phyloP scores from a whole-genome alignment of 2,888 invertebrate genomes.

The Cancer borealis region DNA sequence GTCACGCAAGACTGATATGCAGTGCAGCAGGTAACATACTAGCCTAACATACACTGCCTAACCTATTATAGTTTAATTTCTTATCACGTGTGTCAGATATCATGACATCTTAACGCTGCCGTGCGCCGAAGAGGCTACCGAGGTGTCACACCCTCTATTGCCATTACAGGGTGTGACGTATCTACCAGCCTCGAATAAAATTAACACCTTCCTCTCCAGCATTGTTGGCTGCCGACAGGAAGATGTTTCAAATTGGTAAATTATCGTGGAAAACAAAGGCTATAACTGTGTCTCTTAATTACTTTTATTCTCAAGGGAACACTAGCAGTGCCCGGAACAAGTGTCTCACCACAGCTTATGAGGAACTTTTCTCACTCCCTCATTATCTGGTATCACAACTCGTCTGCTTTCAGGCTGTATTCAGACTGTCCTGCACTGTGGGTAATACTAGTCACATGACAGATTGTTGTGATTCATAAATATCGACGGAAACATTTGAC shows the following conservation, averaged over 20 bases:
- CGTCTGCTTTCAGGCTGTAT: too few relatives aligned
- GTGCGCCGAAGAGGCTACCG: neutral
- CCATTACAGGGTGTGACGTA: neutral
- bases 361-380: neutral
- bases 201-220: neutral
- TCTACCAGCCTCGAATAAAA: neutral
- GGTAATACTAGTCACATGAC: too few relatives aligned
- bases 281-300: constrained; percentile 34
- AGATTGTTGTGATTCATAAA: too few relatives aligned
- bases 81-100: neutral
- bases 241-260: neutral
- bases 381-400: neutral
- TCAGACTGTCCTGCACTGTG: too few relatives aligned
- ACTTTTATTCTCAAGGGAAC: neutral
- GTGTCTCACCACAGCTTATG: neutral
- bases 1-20: too few relatives aligned
- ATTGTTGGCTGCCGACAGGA: neutral
- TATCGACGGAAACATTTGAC: too few relatives aligned
- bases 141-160: neutral
- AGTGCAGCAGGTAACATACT: neutral
- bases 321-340: neutral
- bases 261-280: constrained; percentile 7
- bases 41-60: neutral
- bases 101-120: neutral
- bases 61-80: neutral